Evolutionary conservation across 2,888 invertebrate species (phyloP), one percentile per base, ranked within the genome.

Genomic region (Macrosoma leucophasiata): DNA sequence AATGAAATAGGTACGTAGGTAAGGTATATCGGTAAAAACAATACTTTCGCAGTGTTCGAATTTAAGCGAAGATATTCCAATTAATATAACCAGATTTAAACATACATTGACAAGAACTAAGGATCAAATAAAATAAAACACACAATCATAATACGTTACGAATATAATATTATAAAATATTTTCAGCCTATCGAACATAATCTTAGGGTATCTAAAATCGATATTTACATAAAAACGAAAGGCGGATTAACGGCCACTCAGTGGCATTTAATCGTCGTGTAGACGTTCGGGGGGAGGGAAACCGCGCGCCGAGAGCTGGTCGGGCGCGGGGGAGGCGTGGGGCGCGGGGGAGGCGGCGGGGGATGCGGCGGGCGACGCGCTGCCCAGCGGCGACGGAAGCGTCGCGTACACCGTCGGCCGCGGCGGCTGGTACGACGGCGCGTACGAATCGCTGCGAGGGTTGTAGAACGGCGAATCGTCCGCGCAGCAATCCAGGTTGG

Each of bases 151-250:
- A 47, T 40, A 46, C 41, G 39, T 49, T 52, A 50, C 25, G 76
- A 77, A 77, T 79, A 81, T 82, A 79, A 74, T 79, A 69, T 69
- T 77, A 81, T 78, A 82, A 82, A 82, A 82, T 79, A 82, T 74
- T 76, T 76, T 76, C 68, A 77, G 67, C 81, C 71, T 82, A 82
- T 73, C 58, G 72, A 69, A 79, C 77, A 77, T 78, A 79, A 79
- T 75, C 67, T 73, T 79, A 79, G 55, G 60, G 69, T 68, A 67
- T 74, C 69, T 78, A 75, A n/a, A n/a, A 62, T 65, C 69, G 55
- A 71, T 81, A 82, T 82, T 74, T 81, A 82, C 82, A 82, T 68
- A 47, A 35, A 54, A 53, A 54, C 36, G 54, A 66, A 68, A 74
- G 75, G 77, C 75, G 72, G 76, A 68, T 62, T 21, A 23, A n/a